phyloP scores from a whole-genome alignment of 2,113 vertebrate genomes.

The Genyomyrus donnyi region DNA sequence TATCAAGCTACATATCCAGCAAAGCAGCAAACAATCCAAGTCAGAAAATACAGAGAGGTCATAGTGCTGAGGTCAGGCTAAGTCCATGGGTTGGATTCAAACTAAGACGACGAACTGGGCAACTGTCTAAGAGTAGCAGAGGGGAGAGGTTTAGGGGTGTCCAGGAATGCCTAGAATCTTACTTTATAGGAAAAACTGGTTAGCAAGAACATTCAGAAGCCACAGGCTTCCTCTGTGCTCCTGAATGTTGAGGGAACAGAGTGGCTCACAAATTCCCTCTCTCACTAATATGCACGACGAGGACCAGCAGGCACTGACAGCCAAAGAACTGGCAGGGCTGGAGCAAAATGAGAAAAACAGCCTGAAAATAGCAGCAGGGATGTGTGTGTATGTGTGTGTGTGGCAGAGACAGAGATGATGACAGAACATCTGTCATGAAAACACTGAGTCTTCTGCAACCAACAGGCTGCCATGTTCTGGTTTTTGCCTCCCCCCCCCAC shows the following conservation, averaged over 20 bases:
- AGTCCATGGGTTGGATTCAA: not conserved
- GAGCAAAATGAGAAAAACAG: not conserved
- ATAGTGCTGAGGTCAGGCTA: not conserved
- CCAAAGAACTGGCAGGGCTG: not conserved
- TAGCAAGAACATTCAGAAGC: slow-evolving; percentile 1
- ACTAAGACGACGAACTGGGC: not conserved
- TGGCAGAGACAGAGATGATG: not conserved
- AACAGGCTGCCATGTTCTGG: not conserved
- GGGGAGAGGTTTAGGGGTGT: not conserved
- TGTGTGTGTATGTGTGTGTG: not conserved
- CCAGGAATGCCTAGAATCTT: slow-evolving; percentile 4
- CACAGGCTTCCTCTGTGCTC: not conserved
- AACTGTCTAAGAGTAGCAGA: not conserved
- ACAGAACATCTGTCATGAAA: not conserved
- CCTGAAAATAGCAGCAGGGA: slow-evolving; percentile 7
- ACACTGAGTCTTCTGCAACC: not conserved
- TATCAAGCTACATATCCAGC: not conserved
- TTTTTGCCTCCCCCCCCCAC: not conserved
- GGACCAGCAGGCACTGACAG: not conserved
- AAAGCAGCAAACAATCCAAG: not conserved
- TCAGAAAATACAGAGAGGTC: not conserved
- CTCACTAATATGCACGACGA: not conserved
- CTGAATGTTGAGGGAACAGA: not conserved
- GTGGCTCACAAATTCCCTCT: not conserved
- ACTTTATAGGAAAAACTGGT: slow-evolving; percentile 3